Percentiles rank a stretch among this genome's conserved stretches.
These are phyloP conservation scores for Hirtodrosophila cameraria DNA, from an alignment of 2,888 invertebrate genomes.

Conservation along the genomic window DNA sequence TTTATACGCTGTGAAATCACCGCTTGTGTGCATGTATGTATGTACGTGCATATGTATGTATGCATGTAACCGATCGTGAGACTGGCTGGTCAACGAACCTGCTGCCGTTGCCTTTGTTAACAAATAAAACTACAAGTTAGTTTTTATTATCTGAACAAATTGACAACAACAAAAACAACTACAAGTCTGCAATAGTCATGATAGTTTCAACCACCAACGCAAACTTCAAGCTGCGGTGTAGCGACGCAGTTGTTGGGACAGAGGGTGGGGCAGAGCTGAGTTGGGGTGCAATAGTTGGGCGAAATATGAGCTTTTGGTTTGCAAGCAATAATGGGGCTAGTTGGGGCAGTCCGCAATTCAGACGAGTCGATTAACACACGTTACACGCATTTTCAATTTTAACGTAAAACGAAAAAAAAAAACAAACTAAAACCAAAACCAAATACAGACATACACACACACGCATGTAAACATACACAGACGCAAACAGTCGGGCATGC, in stretches of 20 bases:
- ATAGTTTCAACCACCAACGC: slow-evolving; percentile 23
- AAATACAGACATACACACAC: slow-evolving; percentile 21
- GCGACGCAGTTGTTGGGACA: no score
- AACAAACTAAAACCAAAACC: slow-evolving; percentile 32
- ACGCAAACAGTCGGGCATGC: background rate
- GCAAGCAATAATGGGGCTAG: background rate
- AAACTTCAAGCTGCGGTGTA: no score
- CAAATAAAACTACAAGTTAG: slow-evolving; percentile 56
- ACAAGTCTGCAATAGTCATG: slow-evolving; percentile 19
- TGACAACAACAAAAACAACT: slow-evolving; percentile 41
- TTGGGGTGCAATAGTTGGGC: background rate
- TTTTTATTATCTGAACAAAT: slow-evolving; percentile 62
- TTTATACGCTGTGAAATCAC: no score
- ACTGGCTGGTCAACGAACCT: slow-evolving; percentile 63
- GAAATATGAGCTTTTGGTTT: slow-evolving; percentile 25
- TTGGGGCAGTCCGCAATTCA: slow-evolving; percentile 38
- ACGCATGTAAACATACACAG: background rate
- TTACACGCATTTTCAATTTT: slow-evolving; percentile 53
- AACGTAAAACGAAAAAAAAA: slow-evolving; percentile 28
- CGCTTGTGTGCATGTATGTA: no score
- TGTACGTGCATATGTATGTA: no score
- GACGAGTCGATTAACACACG: slow-evolving; percentile 34
- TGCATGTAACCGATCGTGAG: slow-evolving; percentile 23
- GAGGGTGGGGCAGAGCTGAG: no score
- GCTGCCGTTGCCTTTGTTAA: slow-evolving; percentile 38